Evolutionary conservation across 1,140 invertebrate species (phyloP).

Genomic region (Drosophila pruinosa): DNA sequence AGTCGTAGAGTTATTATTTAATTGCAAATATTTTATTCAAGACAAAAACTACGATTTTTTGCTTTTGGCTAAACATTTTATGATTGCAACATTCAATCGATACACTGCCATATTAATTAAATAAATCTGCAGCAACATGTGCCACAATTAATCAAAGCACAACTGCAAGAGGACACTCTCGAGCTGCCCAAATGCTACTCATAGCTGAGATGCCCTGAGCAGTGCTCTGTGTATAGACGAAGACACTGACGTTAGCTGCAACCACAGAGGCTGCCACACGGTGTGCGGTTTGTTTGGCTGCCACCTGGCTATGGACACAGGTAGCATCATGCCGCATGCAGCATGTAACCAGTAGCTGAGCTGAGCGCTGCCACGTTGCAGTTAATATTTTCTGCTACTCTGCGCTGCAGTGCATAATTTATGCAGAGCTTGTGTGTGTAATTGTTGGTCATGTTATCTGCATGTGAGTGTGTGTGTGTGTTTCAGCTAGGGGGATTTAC

Average conservation of each 20-base stretch:
- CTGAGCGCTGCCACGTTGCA: slow-evolving; percentile 42
- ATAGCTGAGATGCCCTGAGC: neutral
- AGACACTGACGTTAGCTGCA: slow-evolving; percentile 19
- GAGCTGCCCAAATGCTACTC: neutral
- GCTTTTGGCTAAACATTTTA: too few relatives aligned
- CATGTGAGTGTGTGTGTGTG: slow-evolving; percentile 13
- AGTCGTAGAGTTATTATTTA: too few relatives aligned
- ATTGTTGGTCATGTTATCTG: neutral
- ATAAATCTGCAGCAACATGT: too few relatives aligned
- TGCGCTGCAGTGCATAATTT: slow-evolving; percentile 71
- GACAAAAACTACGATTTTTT: too few relatives aligned
- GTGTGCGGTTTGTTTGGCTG: slow-evolving; percentile 71
- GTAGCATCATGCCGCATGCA: neutral
- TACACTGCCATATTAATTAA: too few relatives aligned
- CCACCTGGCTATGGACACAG: slow-evolving; percentile 44
- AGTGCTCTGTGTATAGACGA: neutral
- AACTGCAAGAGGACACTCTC: too few relatives aligned
- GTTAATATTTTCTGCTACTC: slow-evolving; percentile 75
- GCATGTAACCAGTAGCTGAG: neutral
- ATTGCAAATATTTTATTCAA: too few relatives aligned
- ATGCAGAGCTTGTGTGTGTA: slow-evolving; percentile 46
- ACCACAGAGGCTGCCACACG: slow-evolving; percentile 31
- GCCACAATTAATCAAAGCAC: too few relatives aligned
- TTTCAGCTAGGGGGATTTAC: slow-evolving; percentile 28
- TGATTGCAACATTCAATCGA: too few relatives aligned